Percentiles rank a stretch among this genome's conserved stretches.
phyloP scores from a whole-genome alignment of 2,888 invertebrate genomes.

The Drosophila bunnanda region DNA sequence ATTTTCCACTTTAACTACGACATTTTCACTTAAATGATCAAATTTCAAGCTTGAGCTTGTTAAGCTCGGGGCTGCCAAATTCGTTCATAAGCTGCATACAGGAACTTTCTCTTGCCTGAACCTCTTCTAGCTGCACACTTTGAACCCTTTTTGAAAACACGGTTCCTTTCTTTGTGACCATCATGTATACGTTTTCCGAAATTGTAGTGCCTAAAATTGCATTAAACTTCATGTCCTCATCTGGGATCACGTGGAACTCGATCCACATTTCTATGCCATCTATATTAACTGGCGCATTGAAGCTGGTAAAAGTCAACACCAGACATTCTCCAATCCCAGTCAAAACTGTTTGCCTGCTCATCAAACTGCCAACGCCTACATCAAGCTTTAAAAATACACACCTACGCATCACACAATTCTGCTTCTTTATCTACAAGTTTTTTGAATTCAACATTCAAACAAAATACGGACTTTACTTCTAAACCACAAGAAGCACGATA shows the following conservation, averaged over 20 bases:
- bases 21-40: not conserved
- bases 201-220: not conserved
- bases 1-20: not conserved
- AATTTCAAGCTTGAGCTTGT: not conserved
- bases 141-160: too few relatives aligned
- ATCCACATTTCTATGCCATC: too few relatives aligned
- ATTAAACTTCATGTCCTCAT: not conserved
- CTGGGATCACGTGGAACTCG: not conserved
- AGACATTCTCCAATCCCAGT: not conserved
- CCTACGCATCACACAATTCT: too few relatives aligned
- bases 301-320: not conserved
- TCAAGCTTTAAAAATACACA: too few relatives aligned
- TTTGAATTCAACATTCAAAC: not conserved
- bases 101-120: too few relatives aligned
- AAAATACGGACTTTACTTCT: not conserved
- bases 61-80: not conserved
- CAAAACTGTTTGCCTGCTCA: not conserved
- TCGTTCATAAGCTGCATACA: too few relatives aligned
- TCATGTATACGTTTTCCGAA: not conserved
- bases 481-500: not conserved
- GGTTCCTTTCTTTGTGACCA: not conserved
- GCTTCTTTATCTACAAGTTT: too few relatives aligned
- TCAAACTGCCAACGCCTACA: not conserved
- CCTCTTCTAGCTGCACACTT: too few relatives aligned
- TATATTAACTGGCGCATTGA: not conserved